Evolutionary conservation across 2,113 vertebrate genomes (phyloP), one percentile per base, ranked within the genome.

Genomic region (Anhinga anhinga): DNA sequence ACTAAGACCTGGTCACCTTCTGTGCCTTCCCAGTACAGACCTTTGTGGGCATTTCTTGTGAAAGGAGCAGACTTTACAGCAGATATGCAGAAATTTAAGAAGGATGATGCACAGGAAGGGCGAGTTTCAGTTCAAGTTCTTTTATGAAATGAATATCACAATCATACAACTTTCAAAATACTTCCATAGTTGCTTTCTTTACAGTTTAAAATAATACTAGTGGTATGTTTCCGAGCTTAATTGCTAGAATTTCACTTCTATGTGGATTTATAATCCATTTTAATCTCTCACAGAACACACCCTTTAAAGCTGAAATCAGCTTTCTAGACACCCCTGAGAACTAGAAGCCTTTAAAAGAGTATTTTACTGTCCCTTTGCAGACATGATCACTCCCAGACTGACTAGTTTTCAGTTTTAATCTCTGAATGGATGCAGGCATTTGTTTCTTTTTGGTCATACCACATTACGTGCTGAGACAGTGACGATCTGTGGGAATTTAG

Each of bases 381-480:
- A 45, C 63, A 52, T 4, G 12, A 50, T 66, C 27, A 6, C 40
- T 82, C 81, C 49, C 81, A 81, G 76, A 30, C 63, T 63, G 71
- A 70, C 71, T 32, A 30, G 59, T 53, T 94, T 67, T 52, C 86
- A 40, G 65, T 74, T 71, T 47, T 67, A 82, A 89, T 76, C 90
- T 95, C 72, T 38, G 91, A 92, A 79, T 53, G 58, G 77, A 92
- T 55, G 62, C 45, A 71, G 58, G 58, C 44, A 0, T 56, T 95
- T 55, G 58, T 66, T 94, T 80, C 82, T 36, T 32, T 85, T 95
- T 80, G 93, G 78, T 76, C 94, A 93, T 61, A 42, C 27, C 84
- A 69, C 32, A 52, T 90, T 79, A 92, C 88, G 72, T 47, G 84
- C 93, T 95, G 88, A 94, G 96, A 95, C 91, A 95, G 74, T 73